Percentiles rank a stretch among this genome's conserved stretches.
Conservation (phyloP, 1,140 invertebrate species). For the Dendroctonus ponderosae region DNA sequence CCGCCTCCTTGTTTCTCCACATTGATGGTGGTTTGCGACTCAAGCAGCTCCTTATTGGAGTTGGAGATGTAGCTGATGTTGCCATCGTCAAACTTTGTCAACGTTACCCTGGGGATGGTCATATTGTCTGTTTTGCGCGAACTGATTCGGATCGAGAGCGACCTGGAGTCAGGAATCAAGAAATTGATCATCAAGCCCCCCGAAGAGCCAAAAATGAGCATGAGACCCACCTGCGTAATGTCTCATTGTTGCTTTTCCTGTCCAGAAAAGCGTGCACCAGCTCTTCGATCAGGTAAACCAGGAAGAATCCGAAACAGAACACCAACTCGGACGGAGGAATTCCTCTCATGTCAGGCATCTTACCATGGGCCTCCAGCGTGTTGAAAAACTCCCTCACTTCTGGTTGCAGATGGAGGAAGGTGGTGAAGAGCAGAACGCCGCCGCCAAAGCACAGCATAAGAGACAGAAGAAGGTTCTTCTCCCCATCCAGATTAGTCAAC, state of each 20-base stretch:
- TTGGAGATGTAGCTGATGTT: conserved; percentile 43
- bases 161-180: conserved; percentile 42
- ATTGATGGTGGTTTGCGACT: conserved; percentile 40
- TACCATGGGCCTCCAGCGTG: conserved; percentile 46
- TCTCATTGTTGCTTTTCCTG: conserved; percentile 53
- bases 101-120: conserved; percentile 45
- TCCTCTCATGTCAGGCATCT: conserved; percentile 47
- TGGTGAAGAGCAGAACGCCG: conserved; percentile 77
- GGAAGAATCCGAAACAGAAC: conserved; percentile 70
- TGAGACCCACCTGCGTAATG: conserved; percentile 51
- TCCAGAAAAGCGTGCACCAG: conserved; percentile 62
- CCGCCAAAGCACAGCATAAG: conserved; percentile 74
- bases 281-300: conserved; percentile 73
- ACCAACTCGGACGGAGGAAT: conserved; percentile 64
- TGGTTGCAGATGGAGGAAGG: conserved; percentile 74
- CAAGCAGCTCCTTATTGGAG: conserved; percentile 44
- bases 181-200: background rate
- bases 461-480: conserved; percentile 57
- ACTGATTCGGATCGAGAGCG: conserved; percentile 55
- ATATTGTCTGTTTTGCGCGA: conserved; percentile 49
- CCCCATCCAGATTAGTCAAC: conserved; percentile 45
- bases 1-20: conserved; percentile 25
- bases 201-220: too few relatives aligned
- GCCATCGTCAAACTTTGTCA: conserved; percentile 45
- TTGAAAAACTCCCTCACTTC: conserved; percentile 65